Conservation (phyloP, 2,113 vertebrate genomes). For the Nansenia antarctica region DNA sequence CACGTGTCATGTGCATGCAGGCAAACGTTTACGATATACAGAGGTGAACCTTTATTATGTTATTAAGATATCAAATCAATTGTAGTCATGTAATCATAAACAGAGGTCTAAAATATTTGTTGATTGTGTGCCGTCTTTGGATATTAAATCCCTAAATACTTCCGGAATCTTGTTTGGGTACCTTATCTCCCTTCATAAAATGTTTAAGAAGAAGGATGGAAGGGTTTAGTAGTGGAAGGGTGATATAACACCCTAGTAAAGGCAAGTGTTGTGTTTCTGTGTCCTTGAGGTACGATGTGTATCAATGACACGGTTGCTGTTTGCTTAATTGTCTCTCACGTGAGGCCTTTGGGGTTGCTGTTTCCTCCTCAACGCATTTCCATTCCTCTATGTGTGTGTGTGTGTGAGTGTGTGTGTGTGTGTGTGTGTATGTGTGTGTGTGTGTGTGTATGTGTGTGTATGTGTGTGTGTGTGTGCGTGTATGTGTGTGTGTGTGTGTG, state of each 20-base stretch:
- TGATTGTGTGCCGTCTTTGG: background rate
- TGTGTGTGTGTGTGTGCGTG: no score
- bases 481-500: no score
- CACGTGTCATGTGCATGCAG: background rate
- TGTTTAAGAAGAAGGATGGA: background rate
- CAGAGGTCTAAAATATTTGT: no score
- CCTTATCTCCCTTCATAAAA: conserved; percentile 11
- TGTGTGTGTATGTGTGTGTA: no score
- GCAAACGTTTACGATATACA: background rate
- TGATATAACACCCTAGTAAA: background rate
- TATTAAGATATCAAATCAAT: no score
- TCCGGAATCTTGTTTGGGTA: background rate
- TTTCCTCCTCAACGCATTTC: conserved; percentile 23
- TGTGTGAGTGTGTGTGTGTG: no score
- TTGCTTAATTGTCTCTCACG: background rate
- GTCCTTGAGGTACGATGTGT: conserved; percentile 7
- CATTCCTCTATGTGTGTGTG: background rate
- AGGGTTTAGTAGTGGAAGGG: background rate
- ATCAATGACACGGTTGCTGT: background rate
- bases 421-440: no score
- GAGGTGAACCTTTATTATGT: no score
- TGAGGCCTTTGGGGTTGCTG: conserved; percentile 9
- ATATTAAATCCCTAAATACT: background rate
- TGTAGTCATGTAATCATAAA: background rate
- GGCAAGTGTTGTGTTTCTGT: conserved; percentile 6